Base-by-base conservation (phyloP, 2,113 vertebrate genomes). In the Octodon degus region DNA sequence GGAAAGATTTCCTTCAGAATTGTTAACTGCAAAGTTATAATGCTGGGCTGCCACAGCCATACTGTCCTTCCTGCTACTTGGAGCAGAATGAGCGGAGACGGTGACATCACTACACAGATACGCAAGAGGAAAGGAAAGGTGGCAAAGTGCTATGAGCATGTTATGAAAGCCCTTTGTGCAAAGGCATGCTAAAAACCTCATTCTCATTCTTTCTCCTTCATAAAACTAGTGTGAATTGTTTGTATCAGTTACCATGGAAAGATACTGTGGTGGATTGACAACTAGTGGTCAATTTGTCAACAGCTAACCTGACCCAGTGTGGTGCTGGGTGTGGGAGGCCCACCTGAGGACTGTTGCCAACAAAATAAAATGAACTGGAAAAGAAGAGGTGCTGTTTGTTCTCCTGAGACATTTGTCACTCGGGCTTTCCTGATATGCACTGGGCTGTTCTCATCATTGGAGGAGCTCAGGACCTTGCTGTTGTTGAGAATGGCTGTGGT, bases 1-100 rank as follows among this genome's bases (percentile, higher is more conserved):
- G 13, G 37, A 68, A 25, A 79, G 19, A 37, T 93, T 93, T 72
- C 50, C 74, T 86, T 94, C 50, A 94, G 40, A 95, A 90, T 65
- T 84, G 53, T 81, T 76, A 90, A 58, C 50, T 92, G 63, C 50
- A 25, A 90, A 37, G 63, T 8, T 25, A 53, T 5, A 74, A 63
- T 20, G 8, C 34, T 83, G 82, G 62, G 32, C 62, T 74, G 19
- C 40, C 53, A 27, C 40, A 5, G 43, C 43, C 65, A 10, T 53
- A 34, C 40, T n/a, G 43, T 76, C 76, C 50, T 86, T 76, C 76
- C 50, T 90, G 62, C 14, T 47, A 58, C 40, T 55, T 76, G 63
- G 67, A 86, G 58, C 55, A 5, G 86, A 32, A 8, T 47, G 25
- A 86, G 60, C 91, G 65, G 86, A 70, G 82, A 34, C 34, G 55